Percentiles rank a stretch among this genome's conserved stretches.
Conservation (phyloP, 2,888 invertebrate species). For the Drosophila ustulata region DNA sequence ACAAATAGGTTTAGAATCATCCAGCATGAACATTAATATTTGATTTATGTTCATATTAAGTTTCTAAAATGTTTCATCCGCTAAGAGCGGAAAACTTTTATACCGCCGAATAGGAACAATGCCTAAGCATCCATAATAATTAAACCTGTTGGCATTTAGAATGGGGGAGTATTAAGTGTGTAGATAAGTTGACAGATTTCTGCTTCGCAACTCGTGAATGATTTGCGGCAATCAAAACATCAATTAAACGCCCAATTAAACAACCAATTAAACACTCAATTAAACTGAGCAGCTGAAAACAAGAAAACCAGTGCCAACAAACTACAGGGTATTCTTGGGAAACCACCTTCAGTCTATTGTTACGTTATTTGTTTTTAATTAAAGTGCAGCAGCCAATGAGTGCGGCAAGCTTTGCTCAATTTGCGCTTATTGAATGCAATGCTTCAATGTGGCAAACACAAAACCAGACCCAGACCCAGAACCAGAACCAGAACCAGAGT, state of each 20-base stretch:
- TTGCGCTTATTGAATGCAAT: conserved; percentile 42
- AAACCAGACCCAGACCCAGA: conserved; percentile 17
- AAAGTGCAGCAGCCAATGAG: conserved; percentile 61
- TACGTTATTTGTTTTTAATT: conserved; percentile 61
- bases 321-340: conserved; percentile 4
- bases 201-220: background rate
- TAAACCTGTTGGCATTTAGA: conserved; percentile 35
- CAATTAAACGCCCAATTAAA: conserved; percentile 9
- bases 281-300: background rate
- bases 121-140: conserved; percentile 48
- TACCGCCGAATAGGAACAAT: conserved; percentile 1
- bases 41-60: background rate
- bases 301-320: background rate
- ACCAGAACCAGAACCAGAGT: conserved; percentile 3
- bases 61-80: background rate
- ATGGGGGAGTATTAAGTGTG: conserved; percentile 1
- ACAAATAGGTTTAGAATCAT: no score
- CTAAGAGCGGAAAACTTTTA: conserved; percentile 6
- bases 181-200: background rate
- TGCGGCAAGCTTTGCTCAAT: conserved; percentile 78
- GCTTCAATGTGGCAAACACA: conserved; percentile 1
- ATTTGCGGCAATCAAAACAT: background rate
- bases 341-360: background rate
- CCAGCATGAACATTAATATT: background rate
- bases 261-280: background rate